Evolutionary conservation across 2,113 vertebrate species (phyloP).

Genomic region (Actenoides hombroni): DNA sequence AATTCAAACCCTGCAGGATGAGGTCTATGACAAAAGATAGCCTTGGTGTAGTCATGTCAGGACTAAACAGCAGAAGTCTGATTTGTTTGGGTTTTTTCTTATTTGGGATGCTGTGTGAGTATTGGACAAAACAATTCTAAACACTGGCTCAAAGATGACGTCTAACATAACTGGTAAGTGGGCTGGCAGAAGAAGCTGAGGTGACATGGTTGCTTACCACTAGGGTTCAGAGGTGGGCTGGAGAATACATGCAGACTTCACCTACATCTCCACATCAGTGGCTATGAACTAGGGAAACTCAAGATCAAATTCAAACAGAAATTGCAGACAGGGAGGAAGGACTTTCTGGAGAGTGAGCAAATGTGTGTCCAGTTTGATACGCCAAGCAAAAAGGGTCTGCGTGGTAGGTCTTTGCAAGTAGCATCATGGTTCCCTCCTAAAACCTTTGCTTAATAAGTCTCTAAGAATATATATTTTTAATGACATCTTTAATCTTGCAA

Average conservation of each 20-base stretch:
- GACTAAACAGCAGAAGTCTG: neutral
- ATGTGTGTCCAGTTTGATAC: neutral
- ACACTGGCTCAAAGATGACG: neutral
- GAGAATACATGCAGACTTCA: neutral
- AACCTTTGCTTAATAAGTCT: neutral
- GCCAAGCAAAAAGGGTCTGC: neutral
- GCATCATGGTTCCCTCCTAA: neutral
- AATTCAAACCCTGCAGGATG: neutral
- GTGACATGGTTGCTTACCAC: fast-evolving
- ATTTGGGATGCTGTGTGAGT: neutral
- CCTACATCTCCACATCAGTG: neutral
- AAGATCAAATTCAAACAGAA: neutral
- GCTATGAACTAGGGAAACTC: neutral
- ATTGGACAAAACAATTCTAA: neutral
- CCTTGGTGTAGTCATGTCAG: neutral
- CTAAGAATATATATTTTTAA: neutral
- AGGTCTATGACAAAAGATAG: neutral
- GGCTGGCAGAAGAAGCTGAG: neutral
- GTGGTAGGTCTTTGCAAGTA: neutral
- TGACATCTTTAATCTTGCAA: neutral
- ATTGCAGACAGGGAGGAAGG: neutral
- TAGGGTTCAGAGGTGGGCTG: neutral
- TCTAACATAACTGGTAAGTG: neutral
- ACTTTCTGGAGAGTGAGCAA: neutral
- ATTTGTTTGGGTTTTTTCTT: neutral